A percentile compares a stretch with the other conserved stretches of the same genome.
Conservation (phyloP, 2,113 vertebrate species). For the Oryzias melastigma region DNA sequence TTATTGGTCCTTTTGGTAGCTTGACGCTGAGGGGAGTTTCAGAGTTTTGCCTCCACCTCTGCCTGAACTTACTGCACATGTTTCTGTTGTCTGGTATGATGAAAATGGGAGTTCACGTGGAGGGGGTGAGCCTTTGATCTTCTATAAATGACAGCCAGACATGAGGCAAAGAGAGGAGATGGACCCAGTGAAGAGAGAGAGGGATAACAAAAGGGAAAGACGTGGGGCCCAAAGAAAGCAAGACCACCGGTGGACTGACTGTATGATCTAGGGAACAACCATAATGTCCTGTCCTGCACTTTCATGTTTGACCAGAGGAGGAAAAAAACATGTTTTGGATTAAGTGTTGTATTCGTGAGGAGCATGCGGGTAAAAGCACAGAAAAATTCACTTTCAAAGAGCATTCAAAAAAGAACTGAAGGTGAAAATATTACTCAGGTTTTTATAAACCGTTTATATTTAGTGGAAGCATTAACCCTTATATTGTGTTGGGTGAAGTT, state of each 20-base stretch:
- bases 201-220: constrained; percentile 46
- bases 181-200: constrained; percentile 31
- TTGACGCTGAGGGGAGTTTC: no score
- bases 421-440: no score
- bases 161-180: constrained; percentile 29
- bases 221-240: constrained; percentile 60
- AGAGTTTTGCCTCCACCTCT: no score
- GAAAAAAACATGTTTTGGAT: constrained; percentile 64
- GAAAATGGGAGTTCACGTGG: constrained; percentile 36
- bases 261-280: constrained; percentile 32
- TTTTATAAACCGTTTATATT: no score
- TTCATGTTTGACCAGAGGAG: constrained; percentile 29
- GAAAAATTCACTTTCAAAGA: no score
- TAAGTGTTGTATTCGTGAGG: constrained; percentile 17
- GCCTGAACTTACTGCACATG: neutral
- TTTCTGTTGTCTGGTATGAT: constrained; percentile 19
- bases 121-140: constrained; percentile 56
- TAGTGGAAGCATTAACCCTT: no score
- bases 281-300: constrained; percentile 1
- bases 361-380: constrained; percentile 18
- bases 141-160: constrained; percentile 28
- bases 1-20: no score
- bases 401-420: no score
- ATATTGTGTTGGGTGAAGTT: no score
- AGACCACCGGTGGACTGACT: constrained; percentile 25